Percentiles rank a stretch among this genome's conserved stretches.
Conservation (phyloP, 2,797 vertebrate genomes). For the Miichthys miiuy region DNA sequence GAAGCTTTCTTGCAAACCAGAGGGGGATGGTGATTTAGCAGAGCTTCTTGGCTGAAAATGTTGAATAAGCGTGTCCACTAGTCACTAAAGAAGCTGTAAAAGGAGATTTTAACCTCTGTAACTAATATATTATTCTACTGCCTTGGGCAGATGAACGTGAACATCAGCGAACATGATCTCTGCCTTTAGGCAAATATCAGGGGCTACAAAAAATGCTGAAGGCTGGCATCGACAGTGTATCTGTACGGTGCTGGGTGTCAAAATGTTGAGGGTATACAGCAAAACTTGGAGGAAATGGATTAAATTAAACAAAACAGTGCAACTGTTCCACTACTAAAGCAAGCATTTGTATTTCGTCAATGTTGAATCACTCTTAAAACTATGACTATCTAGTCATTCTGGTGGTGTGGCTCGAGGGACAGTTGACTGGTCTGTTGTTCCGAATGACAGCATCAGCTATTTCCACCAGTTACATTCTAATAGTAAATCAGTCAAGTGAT, state of each 20-base stretch:
- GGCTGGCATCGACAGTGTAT: constrained; percentile 1
- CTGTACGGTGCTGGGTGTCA: neutral
- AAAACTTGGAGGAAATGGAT: neutral
- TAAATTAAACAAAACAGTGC: neutral
- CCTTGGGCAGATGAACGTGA: constrained; percentile 36
- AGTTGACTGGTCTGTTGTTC: neutral
- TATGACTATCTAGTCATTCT: neutral
- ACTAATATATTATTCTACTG: constrained; percentile 23
- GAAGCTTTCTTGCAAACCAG: neutral
- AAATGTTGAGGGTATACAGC: constrained; percentile 15
- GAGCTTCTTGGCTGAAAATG: neutral
- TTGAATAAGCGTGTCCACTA: neutral
- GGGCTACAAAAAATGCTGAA: constrained; percentile 2
- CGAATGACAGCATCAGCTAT: neutral
- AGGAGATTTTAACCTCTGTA: constrained; percentile 3
- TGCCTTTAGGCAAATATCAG: constrained; percentile 40
- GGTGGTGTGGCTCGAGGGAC: neutral
- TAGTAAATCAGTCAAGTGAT: neutral
- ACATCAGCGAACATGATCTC: constrained; percentile 38
- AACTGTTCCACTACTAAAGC: neutral
- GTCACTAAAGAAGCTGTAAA: neutral
- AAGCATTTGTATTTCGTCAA: neutral
- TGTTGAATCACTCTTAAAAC: neutral
- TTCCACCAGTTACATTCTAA: neutral
- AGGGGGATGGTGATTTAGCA: neutral